Evolutionary conservation across 2,113 vertebrate species (phyloP), one percentile per base, ranked within the genome.

Genomic region (Dasyornis broadbenti): DNA sequence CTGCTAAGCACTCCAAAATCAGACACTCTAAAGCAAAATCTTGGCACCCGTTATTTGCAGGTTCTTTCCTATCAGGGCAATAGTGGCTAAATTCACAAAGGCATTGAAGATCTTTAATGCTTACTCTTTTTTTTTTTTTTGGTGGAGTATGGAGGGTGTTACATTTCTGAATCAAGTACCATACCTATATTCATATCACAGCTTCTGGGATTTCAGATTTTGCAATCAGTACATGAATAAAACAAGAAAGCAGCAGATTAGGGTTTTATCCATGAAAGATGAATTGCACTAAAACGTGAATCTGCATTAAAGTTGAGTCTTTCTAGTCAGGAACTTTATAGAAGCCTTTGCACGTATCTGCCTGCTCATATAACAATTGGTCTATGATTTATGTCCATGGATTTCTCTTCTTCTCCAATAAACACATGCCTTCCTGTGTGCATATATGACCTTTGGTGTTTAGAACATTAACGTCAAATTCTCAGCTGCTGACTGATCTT

Each of bases 71-170:
- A 31, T 21, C 26, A 78, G 28, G 47, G 24, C 77, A 92, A 77
- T 5, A 60, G 30, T 22, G 4, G 27, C 3, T 91, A 84, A 89
- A 78, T 47, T 61, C 72, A 86, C 33, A 60, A 78, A 76, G 37
- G 4, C 33, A 60, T 89, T 69, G 78, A 81, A 61, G 23, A 30
- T 5, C 30, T 23, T 61, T 60, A 56, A n/a, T 8, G 3, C 9
- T 52, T 26, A 17, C 26, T 27, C 1, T 20, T 6, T 35, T 6
- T 35, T 33, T 39, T n/a, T 28, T n/a, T 37, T 44, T 20, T 35
- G 0, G 1, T 19, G 4, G 5, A 33, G 6, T 37, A 31, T n/a
- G 18, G 6, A 53, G 3, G 2, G 5, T 60, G 24, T 11, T 73
- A 49, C 2, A 54, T 50, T 91, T 83, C 57, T 50, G 35, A 27